phyloP scores from a whole-genome alignment of 2,888 invertebrate species.

The Lepeophtheirus nordmannii region DNA sequence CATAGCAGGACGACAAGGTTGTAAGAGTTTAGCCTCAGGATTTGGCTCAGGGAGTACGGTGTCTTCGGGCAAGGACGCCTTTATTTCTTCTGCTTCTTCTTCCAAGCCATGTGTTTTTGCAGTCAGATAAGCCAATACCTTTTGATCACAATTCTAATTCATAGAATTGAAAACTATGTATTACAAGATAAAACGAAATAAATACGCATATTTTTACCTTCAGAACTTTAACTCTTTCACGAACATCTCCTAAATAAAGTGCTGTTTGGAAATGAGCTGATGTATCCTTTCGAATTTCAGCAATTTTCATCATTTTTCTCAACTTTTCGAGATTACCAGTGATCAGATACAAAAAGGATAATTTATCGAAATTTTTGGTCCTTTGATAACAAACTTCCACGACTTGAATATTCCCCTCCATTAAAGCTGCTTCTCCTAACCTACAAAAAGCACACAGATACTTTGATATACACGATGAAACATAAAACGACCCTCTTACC shows the following conservation, averaged over 20 bases:
- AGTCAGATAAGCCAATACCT: constrained; percentile 69
- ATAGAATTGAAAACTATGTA: too few relatives aligned
- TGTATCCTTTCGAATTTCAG: constrained; percentile 89
- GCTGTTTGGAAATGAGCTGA: constrained; percentile 95
- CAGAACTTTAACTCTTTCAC: constrained; percentile 69
- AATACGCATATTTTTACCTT: constrained; percentile 34
- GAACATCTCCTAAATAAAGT: constrained; percentile 73
- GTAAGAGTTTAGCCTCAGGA: constrained; percentile 55
- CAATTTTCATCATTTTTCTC: constrained; percentile 97
- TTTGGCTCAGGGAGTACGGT: constrained; percentile 50
- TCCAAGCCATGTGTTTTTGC: constrained; percentile 76
- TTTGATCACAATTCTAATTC: constrained; percentile 31
- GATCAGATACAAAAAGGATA: constrained; percentile 90
- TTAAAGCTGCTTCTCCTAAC: constrained; percentile 17
- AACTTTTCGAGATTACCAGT: constrained; percentile 96
- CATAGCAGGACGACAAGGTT: constrained; percentile 75
- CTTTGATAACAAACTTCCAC: constrained; percentile 99
- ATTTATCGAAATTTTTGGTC: constrained; percentile 96
- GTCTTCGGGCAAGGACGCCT: constrained; percentile 44
- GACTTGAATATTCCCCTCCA: constrained; percentile 36
- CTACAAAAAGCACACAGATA: constrained; percentile 6
- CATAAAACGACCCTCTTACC: neutral
- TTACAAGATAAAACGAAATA: too few relatives aligned
- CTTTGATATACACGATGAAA: neutral
- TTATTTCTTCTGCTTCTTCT: constrained; percentile 56